A percentile compares a stretch with the other conserved stretches of the same genome.
phyloP scores from a whole-genome alignment of 2,113 vertebrate genomes.

The Brachirus orientalis region DNA sequence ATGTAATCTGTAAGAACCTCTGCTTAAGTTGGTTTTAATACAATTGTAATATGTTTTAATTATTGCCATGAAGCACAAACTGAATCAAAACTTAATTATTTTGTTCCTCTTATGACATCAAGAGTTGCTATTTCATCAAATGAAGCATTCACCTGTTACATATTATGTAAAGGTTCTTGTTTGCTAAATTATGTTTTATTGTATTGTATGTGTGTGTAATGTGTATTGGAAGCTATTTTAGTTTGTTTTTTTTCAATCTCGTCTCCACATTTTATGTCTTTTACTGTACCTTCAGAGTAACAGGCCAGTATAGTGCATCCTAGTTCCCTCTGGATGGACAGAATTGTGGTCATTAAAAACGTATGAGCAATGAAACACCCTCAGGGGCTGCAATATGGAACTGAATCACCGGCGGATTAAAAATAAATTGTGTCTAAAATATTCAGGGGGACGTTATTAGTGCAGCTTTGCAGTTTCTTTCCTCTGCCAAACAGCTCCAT shows the following conservation, averaged over 20 bases:
- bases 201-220: too few species aligned
- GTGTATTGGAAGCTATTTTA: not conserved
- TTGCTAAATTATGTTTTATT: too few species aligned
- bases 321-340: conserved; percentile 53
- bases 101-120: not conserved
- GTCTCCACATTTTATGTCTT: conserved; percentile 16
- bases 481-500: conserved; percentile 46
- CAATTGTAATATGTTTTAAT: not conserved
- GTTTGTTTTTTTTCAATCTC: not conserved
- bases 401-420: conserved; percentile 76
- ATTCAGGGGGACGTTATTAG: conserved; percentile 78
- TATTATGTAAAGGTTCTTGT: too few species aligned
- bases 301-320: conserved; percentile 24
- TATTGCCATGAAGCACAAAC: not conserved
- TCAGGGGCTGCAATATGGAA: conserved; percentile 75
- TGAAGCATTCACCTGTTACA: too few species aligned
- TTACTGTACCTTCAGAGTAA: conserved; percentile 32
- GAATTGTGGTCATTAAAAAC: conserved; percentile 77
- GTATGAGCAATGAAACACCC: conserved; percentile 72
- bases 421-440: conserved; percentile 84
- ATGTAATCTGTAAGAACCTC: conserved; percentile 10
- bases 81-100: not conserved
- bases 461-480: conserved; percentile 66
- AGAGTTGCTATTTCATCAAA: not conserved
- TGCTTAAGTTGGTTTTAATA: not conserved